Evolutionary conservation across 2,797 vertebrate species (phyloP).

Genomic region (Zenarchopterus dispar): DNA sequence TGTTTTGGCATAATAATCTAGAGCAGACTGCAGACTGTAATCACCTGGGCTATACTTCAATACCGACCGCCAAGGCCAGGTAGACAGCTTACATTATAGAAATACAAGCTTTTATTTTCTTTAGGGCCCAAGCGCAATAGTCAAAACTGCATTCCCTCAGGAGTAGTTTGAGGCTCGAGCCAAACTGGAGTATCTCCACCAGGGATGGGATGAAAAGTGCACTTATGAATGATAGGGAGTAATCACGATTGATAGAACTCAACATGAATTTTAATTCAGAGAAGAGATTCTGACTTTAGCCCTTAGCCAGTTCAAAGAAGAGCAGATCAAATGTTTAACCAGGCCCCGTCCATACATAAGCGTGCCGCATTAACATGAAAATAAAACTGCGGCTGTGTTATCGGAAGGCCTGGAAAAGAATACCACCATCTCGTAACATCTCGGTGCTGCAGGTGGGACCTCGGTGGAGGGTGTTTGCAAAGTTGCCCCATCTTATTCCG

Average conservation of each 20-base stretch:
- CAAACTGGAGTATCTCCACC: constrained; percentile 10
- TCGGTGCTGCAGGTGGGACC: constrained; percentile 36
- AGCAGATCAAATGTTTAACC: constrained; percentile 22
- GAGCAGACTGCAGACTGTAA: constrained; percentile 60
- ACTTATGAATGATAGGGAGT: constrained; percentile 15
- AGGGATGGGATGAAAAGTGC: constrained; percentile 30
- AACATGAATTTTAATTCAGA: constrained; percentile 23
- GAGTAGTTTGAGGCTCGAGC: constrained; percentile 24
- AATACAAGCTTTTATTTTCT: constrained; percentile 38
- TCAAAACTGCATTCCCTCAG: constrained; percentile 25
- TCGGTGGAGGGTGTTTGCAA: constrained; percentile 51
- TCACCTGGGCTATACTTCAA: constrained; percentile 63
- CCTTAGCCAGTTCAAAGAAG: constrained; percentile 24
- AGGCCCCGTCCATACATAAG: constrained; percentile 20
- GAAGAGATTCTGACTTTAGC: constrained; percentile 1
- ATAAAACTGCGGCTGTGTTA: constrained; percentile 5
- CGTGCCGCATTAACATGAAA: constrained; percentile 31
- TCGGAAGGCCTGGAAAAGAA: constrained; percentile 21
- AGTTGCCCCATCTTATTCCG: constrained; percentile 25
- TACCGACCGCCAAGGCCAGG: constrained; percentile 49
- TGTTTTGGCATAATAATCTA: constrained; percentile 76
- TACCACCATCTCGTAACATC: constrained; percentile 19
- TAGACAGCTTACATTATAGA: constrained; percentile 39
- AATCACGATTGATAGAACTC: constrained; percentile 31
- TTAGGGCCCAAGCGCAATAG: constrained; percentile 29